These are phyloP conservation scores for Nymphalis c-album DNA, from an alignment of 2,888 invertebrate genomes.

Conservation along the genomic window DNA sequence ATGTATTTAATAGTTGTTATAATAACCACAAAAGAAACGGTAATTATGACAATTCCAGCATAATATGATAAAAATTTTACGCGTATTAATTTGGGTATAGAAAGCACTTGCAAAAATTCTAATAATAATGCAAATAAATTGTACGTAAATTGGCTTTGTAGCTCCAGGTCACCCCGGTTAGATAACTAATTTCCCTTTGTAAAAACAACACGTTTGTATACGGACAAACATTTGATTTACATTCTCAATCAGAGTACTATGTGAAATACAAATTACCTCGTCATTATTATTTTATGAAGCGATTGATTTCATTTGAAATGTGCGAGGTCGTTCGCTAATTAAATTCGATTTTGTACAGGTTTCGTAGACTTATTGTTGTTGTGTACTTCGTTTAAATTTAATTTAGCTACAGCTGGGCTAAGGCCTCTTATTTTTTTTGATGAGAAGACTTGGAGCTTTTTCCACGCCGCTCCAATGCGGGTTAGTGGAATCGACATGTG, in stretches of 20 bases:
- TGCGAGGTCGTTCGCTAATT: constrained; percentile 12
- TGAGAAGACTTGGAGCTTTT: no score
- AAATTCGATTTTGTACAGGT: constrained; percentile 9
- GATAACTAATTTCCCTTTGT: constrained; percentile 4
- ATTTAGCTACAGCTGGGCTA: no score
- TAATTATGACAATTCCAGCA: no score
- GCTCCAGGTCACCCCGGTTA: constrained; percentile 8
- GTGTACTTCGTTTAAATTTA: background rate
- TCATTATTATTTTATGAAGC: constrained; percentile 27
- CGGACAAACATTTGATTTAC: constrained; percentile 13
- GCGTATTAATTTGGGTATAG: background rate
- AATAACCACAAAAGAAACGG: no score
- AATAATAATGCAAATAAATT: constrained; percentile 15
- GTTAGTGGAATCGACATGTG: no score
- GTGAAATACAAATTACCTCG: constrained; percentile 14
- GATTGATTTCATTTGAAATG: constrained; percentile 23
- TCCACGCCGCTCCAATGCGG: no score
- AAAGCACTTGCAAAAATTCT: background rate
- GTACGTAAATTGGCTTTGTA: constrained; percentile 16
- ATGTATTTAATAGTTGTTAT: no score
- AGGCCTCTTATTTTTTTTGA: no score
- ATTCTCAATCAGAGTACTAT: constrained; percentile 19
- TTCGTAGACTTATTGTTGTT: background rate
- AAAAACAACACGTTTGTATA: constrained; percentile 6
- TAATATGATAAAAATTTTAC: background rate